Conservation (phyloP, 2,113 vertebrate species). For the Cephalopterus ornatus region DNA sequence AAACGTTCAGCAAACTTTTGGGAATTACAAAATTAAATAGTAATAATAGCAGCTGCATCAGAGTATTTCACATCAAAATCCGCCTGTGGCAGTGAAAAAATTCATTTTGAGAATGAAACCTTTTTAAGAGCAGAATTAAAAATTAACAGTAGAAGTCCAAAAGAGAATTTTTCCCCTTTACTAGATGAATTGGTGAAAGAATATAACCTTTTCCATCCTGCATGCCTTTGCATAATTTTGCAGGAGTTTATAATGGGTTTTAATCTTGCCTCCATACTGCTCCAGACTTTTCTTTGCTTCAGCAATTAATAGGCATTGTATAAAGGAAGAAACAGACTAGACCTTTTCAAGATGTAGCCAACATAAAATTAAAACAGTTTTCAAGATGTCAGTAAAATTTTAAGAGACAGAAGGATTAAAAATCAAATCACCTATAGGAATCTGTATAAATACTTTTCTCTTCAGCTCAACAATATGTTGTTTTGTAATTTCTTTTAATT, state of each 20-base stretch:
- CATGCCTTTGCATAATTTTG: neutral
- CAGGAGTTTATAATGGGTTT: neutral
- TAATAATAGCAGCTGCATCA: neutral
- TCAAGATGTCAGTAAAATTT: neutral
- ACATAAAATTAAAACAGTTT: neutral
- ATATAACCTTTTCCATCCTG: neutral
- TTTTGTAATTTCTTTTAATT: neutral
- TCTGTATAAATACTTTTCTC: neutral
- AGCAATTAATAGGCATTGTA: neutral
- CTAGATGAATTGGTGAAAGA: neutral
- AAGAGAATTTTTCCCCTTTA: neutral
- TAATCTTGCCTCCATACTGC: neutral
- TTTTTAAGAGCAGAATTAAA: neutral
- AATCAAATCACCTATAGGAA: neutral
- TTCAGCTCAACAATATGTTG: neutral
- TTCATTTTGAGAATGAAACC: neutral
- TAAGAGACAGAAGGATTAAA: neutral
- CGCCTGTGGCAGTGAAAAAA: neutral
- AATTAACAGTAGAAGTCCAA: neutral
- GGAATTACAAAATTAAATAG: neutral
- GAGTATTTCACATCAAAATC: neutral
- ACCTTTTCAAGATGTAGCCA: neutral
- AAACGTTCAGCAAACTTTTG: neutral
- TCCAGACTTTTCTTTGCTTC: neutral
- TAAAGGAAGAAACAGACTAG: neutral